Conservation (phyloP, 2,888 invertebrate genomes). For the Antheraea yamamai region DNA sequence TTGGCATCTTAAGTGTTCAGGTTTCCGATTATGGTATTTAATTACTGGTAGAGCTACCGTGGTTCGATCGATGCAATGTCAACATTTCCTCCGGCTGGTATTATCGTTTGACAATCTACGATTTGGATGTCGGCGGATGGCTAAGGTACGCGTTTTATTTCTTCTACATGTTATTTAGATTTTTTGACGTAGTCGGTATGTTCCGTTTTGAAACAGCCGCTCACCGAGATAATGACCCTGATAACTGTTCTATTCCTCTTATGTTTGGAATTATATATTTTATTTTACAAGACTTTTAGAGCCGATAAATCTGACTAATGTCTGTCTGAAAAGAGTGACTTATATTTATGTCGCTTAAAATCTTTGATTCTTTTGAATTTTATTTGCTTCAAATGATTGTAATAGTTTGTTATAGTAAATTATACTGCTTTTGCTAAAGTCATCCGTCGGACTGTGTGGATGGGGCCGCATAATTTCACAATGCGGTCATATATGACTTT, state of each 20-base stretch:
- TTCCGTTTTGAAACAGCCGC: slow-evolving; percentile 6
- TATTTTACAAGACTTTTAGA: neutral
- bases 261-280: neutral
- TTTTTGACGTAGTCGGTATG: slow-evolving; percentile 29
- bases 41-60: slow-evolving; percentile 35
- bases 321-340: neutral
- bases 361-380: neutral
- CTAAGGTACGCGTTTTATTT: slow-evolving; percentile 45
- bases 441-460: slow-evolving; percentile 10
- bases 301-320: neutral
- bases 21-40: slow-evolving; percentile 25
- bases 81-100: slow-evolving; percentile 45
- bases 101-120: slow-evolving; percentile 55
- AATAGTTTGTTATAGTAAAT: slow-evolving; percentile 1
- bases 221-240: neutral
- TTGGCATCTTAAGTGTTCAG: slow-evolving; percentile 23
- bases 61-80: slow-evolving; percentile 31
- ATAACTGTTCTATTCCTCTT: slow-evolving; percentile 1
- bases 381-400: neutral
- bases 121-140: slow-evolving; percentile 39
- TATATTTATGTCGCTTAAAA: neutral
- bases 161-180: slow-evolving; percentile 31
- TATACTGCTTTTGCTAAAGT: slow-evolving; percentile 5
- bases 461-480: slow-evolving; percentile 13
- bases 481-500: slow-evolving; percentile 1